Conservation (phyloP, 2,113 vertebrate species). For the Bathybates hornii region DNA sequence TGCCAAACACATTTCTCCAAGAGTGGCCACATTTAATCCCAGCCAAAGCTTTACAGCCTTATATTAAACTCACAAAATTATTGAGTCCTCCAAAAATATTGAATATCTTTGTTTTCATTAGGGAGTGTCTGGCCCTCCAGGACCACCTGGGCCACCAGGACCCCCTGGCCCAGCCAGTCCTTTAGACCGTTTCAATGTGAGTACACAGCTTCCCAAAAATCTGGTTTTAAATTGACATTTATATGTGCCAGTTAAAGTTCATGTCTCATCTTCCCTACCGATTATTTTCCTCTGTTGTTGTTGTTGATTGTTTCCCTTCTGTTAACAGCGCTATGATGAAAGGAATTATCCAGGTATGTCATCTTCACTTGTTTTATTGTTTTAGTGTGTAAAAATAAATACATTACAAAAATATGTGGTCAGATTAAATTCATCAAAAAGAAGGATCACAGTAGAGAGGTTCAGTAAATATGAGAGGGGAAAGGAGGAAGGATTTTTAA, state of each 20-base stretch:
- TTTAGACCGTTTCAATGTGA: conserved; percentile 61
- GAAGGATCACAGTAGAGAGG: background rate
- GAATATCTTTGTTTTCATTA: conserved; percentile 27
- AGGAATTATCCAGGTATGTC: conserved; percentile 64
- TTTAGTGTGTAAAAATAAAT: background rate
- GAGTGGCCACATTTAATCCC: background rate
- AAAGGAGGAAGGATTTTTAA: conserved; percentile 1
- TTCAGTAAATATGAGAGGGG: background rate
- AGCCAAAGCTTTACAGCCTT: background rate
- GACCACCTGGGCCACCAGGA: conserved; percentile 63
- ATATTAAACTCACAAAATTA: background rate
- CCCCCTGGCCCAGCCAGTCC: conserved; percentile 41
- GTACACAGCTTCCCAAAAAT: background rate
- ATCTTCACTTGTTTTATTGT: background rate
- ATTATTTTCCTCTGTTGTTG: background rate
- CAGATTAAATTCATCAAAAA: background rate
- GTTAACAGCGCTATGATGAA: conserved; percentile 61
- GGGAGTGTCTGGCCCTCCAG: conserved; percentile 75
- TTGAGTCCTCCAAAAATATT: background rate
- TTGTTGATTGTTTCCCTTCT: conserved; percentile 4
- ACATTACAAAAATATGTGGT: background rate
- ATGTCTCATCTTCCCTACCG: background rate
- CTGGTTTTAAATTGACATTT: background rate
- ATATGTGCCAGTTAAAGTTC: background rate
- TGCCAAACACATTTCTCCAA: background rate